A percentile compares a stretch with the other conserved stretches of the same genome.
These are phyloP conservation scores for Columba guinea DNA, from an alignment of 2,797 vertebrate genomes.

Conservation along the genomic window DNA sequence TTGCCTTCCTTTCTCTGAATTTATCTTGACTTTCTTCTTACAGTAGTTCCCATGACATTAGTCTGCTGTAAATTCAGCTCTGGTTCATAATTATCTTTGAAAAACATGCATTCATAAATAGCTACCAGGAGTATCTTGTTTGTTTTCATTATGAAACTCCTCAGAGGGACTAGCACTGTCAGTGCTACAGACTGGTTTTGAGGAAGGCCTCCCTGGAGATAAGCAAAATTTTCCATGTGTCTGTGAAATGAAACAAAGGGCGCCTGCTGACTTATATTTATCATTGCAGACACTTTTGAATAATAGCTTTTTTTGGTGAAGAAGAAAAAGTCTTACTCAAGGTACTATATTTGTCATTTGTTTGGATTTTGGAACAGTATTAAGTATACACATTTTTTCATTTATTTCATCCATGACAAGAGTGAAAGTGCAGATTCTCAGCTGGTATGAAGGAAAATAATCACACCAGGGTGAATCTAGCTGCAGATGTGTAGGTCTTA, in stretches of 20 bases:
- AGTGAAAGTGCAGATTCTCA: background rate
- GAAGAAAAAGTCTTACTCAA: background rate
- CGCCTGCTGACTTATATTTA: background rate
- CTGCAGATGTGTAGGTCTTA: background rate
- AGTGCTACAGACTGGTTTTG: background rate
- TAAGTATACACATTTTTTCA: background rate
- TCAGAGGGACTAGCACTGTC: background rate
- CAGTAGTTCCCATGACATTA: conserved; percentile 17
- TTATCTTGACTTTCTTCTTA: conserved; percentile 46
- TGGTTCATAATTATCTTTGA: conserved; percentile 33
- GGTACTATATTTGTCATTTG: background rate
- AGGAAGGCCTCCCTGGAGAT: conserved; percentile 21
- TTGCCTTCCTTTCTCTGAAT: conserved; percentile 33
- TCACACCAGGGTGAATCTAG: background rate
- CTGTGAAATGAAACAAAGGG: background rate
- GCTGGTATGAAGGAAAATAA: background rate
- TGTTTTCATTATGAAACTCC: conserved; percentile 10
- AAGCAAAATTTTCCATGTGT: conserved; percentile 46
- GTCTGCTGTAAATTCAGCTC: conserved; percentile 14
- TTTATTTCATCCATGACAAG: background rate
- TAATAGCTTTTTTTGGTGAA: background rate
- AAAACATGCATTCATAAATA: conserved; percentile 28
- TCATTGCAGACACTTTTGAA: background rate
- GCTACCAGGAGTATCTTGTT: conserved; percentile 20
- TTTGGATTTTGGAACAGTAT: background rate